phyloP scores from a whole-genome alignment of 2,888 invertebrate species.

The Troilus luridus region DNA sequence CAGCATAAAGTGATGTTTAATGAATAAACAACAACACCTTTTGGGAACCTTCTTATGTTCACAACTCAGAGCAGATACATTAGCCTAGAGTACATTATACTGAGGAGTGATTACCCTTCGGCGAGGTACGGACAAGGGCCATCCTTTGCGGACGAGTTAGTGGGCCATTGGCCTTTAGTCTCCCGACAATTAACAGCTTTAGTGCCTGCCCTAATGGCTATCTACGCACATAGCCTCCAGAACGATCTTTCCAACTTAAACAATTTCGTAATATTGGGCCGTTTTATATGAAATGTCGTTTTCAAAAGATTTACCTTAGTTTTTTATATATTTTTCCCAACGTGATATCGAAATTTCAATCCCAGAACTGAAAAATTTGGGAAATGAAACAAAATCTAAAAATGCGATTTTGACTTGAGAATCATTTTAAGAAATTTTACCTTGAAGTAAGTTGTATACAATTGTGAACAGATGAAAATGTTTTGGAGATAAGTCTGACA shows the following conservation, averaged over 20 bases:
- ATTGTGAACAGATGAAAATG: too few relatives aligned
- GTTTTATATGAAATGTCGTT: too few relatives aligned
- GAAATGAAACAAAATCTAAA: too few relatives aligned
- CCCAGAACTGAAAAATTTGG: too few relatives aligned
- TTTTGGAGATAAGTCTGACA: too few relatives aligned
- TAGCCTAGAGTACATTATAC: background rate
- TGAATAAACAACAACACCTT: background rate
- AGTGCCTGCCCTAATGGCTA: background rate
- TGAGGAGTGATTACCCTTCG: background rate
- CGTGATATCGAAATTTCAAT: too few relatives aligned
- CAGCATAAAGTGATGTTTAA: too few relatives aligned
- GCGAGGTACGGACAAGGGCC: background rate
- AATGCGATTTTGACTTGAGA: too few relatives aligned
- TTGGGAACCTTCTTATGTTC: background rate
- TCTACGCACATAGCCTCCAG: background rate
- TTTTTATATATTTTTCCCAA: too few relatives aligned
- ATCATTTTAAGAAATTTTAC: too few relatives aligned
- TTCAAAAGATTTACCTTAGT: too few relatives aligned
- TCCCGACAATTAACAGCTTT: conserved; percentile 6
- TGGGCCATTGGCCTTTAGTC: conserved; percentile 17
- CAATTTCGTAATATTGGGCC: background rate
- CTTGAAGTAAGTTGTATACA: too few relatives aligned
- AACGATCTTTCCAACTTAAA: background rate
- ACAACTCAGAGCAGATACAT: background rate
- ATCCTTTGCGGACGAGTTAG: conserved; percentile 8